Evolutionary conservation across 1,140 invertebrate genomes (phyloP), one percentile per base, ranked within the genome.

Genomic region (Littorina saxatilis): DNA sequence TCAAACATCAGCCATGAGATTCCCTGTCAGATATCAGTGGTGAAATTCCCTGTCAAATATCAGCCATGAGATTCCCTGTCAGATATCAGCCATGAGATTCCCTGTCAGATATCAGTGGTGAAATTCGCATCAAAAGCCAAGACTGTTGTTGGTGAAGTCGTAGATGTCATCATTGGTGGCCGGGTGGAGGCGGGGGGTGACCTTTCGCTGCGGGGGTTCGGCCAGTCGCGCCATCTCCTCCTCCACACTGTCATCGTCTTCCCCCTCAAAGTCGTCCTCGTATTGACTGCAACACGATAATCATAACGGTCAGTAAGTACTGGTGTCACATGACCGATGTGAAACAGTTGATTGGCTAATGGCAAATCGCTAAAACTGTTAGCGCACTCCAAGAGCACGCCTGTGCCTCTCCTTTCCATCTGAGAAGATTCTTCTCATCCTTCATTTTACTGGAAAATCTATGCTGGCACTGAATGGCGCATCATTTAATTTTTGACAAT

Each of bases 261-360:
- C 91, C 39, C 89, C 89, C 75, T 91, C 90, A 88, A 92, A 91
- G 75, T 92, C 91, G 82, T 92, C 91, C 74, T 92, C 91, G 86
- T 92, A 92, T 40, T 79, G 61, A 27, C 73, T 72, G 77, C 23
- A 27, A 72, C 43, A n/a, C n/a, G n/a, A n/a, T n/a, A 29, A 47
- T 47, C 43, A 17, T 17, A 47, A 47, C 43, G 17, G n/a, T n/a
- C n/a, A n/a, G n/a, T n/a, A n/a, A n/a, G n/a, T n/a, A n/a, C n/a
- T n/a, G n/a, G n/a, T n/a, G n/a, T n/a, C n/a, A n/a, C n/a, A n/a
- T n/a, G n/a, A n/a, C n/a, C n/a, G n/a, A n/a, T n/a, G n/a, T n/a
- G n/a, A n/a, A n/a, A n/a, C n/a, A n/a, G n/a, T n/a, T n/a, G n/a
- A n/a, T n/a, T n/a, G n/a, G n/a, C n/a, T n/a, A n/a, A n/a, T n/a